These are phyloP conservation scores for Apotomis capreana DNA, from an alignment of 2,888 invertebrate genomes.

Conservation along the genomic window DNA sequence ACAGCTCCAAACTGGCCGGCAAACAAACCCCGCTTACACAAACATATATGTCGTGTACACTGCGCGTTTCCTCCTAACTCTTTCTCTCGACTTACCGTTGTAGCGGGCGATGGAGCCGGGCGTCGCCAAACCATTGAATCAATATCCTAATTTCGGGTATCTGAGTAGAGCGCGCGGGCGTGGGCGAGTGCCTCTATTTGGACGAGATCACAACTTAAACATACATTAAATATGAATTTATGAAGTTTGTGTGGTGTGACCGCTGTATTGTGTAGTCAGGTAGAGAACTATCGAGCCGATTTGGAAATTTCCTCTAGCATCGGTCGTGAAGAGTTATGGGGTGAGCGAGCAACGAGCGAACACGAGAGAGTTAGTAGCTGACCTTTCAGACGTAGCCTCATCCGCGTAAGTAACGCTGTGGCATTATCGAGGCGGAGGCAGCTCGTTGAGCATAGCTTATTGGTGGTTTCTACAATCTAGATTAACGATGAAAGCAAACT, in stretches of 20 bases:
- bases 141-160: constrained; percentile 31
- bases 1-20: constrained; percentile 32
- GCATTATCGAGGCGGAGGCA: constrained; percentile 13
- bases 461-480: constrained; percentile 1
- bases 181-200: constrained; percentile 40
- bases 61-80: neutral
- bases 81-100: neutral
- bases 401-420: constrained; percentile 11
- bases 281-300: constrained; percentile 32
- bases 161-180: constrained; percentile 24
- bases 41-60: constrained; percentile 6
- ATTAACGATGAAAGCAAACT: constrained; percentile 1
- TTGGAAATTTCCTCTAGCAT: constrained; percentile 25
- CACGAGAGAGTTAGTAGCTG: constrained; percentile 15
- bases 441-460: constrained; percentile 1
- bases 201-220: constrained; percentile 43
- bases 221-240: constrained; percentile 43
- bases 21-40: constrained; percentile 24
- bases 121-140: constrained; percentile 18
- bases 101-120: neutral
- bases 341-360: constrained; percentile 1
- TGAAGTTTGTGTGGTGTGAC: constrained; percentile 40
- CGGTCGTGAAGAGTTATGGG: constrained; percentile 3
- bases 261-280: constrained; percentile 10
- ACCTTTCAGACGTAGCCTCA: constrained; percentile 14